Evolutionary conservation across 2,113 vertebrate genomes (phyloP), one percentile per base, ranked within the genome.

Genomic region (Catharus fuscescens): DNA sequence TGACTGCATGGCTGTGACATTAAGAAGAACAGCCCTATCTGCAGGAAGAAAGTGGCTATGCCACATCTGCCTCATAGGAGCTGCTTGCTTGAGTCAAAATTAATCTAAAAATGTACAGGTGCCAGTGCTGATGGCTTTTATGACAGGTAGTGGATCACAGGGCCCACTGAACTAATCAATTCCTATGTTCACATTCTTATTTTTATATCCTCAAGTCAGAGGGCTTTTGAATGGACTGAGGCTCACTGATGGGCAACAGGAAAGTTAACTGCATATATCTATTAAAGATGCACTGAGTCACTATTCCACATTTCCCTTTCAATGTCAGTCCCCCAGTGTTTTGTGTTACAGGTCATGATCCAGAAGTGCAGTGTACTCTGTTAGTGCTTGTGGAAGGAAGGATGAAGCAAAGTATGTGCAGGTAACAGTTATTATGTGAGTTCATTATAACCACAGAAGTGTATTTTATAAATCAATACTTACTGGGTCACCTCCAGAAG

Each of bases 401-500:
- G 20, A 88, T 44, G 70, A 96, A 92, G 78, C 56, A 73, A 66
- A 79, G 56, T 42, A 72, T 61, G 67, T 89, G 52, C 83, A 90
- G 70, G 66, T 88, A 93, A 80, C 74, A 85, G 73, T 82, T 79
- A 66, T 44, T 80, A 93, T 18, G 10, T 77, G 61, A 66, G 52
- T 92, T 93, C 61, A 89, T 93, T 90, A 86, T 42, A 86, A 21
- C 72, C 87, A 86, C 12, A 6, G 57, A 95, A 97, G 72, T 23
- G 32, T 79, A 13, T 78, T 67, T 93, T 53, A 76, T 24, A 50
- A 91, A 92, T 89, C 83, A 44, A 79, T 98, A 99, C 99, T 95
- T 98, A 99, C 99, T 78, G 98, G 98, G 96, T 99, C 99, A 92
- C 99, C 99, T 97, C 99, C 99, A 62, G 99, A 99, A 84, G 99